A percentile compares a stretch with the other conserved stretches of the same genome.
phyloP scores from a whole-genome alignment of 1,140 invertebrate genomes.

The Calliopsis andreniformis region DNA sequence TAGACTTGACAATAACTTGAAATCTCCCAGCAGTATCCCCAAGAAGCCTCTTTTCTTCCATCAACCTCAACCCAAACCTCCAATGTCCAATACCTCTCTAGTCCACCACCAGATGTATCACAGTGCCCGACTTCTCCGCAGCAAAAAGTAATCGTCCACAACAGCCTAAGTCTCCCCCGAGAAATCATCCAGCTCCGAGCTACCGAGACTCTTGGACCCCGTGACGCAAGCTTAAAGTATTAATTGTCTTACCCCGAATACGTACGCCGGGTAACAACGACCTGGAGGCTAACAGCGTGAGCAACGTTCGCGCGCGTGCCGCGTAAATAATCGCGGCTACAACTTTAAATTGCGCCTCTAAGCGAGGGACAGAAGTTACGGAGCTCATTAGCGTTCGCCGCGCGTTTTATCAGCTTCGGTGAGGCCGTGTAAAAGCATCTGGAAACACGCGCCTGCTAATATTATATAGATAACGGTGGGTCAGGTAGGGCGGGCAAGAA shows the following conservation, averaged over 20 bases:
- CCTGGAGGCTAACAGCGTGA: too few species aligned
- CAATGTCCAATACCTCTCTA: too few species aligned
- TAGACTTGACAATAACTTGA: too few species aligned
- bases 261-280: background rate
- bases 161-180: slow-evolving; percentile 76
- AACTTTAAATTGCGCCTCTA: slow-evolving; percentile 36
- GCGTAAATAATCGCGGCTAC: slow-evolving; percentile 37
- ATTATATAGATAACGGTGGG: slow-evolving; percentile 28
- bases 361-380: slow-evolving; percentile 33
- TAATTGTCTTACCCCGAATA: slow-evolving; percentile 71
- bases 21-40: too few species aligned
- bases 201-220: slow-evolving; percentile 69
- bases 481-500: background rate
- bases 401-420: slow-evolving; percentile 27
- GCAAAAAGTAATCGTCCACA: slow-evolving; percentile 75
- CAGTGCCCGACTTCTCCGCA: too few species aligned
- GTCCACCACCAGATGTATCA: too few species aligned
- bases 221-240: slow-evolving; percentile 74
- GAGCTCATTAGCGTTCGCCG: slow-evolving; percentile 30
- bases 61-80: too few species aligned
- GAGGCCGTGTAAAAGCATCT: slow-evolving; percentile 3
- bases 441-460: background rate
- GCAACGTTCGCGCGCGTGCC: background rate
- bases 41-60: too few species aligned
- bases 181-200: slow-evolving; percentile 74